These are phyloP conservation scores for Drosophila falleni DNA, from an alignment of 2,888 invertebrate species.

Conservation along the genomic window DNA sequence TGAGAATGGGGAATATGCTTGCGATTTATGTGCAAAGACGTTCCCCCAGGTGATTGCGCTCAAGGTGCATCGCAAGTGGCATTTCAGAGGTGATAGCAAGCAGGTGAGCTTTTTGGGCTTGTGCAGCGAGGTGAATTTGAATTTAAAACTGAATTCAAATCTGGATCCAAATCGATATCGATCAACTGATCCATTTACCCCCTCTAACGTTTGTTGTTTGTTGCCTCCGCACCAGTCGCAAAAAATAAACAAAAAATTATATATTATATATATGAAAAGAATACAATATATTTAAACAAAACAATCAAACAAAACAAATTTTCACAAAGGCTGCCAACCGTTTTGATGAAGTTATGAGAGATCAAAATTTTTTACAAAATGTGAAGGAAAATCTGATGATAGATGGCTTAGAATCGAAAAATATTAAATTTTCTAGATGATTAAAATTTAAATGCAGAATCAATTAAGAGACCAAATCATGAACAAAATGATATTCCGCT, in stretches of 20 bases:
- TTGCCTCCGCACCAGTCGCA: conserved; percentile 84
- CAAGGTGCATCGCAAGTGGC: conserved; percentile 86
- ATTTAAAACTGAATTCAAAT: conserved; percentile 5
- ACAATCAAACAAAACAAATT: not conserved
- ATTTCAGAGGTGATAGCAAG: conserved; percentile 86
- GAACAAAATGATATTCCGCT: too few relatives aligned
- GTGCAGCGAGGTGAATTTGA: conserved; percentile 82
- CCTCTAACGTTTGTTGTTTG: conserved; percentile 44
- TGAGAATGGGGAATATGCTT: conserved; percentile 85
- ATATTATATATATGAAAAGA: not conserved
- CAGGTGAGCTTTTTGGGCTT: conserved; percentile 85
- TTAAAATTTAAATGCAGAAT: too few relatives aligned
- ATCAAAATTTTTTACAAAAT: too few relatives aligned
- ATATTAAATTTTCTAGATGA: too few relatives aligned
- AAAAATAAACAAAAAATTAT: conserved; percentile 50
- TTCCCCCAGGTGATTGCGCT: conserved; percentile 85
- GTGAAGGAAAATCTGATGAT: too few relatives aligned
- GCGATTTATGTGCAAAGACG: conserved; percentile 85
- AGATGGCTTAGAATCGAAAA: too few relatives aligned
- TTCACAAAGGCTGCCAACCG: not conserved
- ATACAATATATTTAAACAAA: not conserved
- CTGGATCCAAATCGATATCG: not conserved
- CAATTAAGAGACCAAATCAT: too few relatives aligned
- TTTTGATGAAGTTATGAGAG: too few relatives aligned
- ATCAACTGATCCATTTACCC: conserved; percentile 1